Evolutionary conservation across 2,888 invertebrate genomes (phyloP).

Genomic region (Pachliopta kotzebuea): DNA sequence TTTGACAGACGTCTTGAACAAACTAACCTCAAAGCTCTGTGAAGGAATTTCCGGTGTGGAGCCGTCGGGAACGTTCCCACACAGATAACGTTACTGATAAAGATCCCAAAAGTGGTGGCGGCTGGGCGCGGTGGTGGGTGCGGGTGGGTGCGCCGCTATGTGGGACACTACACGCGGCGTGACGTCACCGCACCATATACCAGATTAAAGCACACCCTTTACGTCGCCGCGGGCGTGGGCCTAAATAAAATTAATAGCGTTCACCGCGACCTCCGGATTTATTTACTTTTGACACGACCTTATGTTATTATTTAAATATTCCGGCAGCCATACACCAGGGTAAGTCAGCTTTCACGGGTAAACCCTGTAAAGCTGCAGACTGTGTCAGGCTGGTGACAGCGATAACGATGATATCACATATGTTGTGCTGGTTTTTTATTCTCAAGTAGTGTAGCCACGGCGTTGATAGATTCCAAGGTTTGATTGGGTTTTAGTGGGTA

Average conservation of each 20-base stretch:
- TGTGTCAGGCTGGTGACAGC: too few relatives aligned
- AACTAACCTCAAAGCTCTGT: too few relatives aligned
- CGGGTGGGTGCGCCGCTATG: conserved; percentile 19
- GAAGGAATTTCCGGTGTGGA: not conserved
- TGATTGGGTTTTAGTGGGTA: too few relatives aligned
- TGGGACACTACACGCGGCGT: conserved; percentile 19
- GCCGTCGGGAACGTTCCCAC: conserved; percentile 23
- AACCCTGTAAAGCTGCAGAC: too few relatives aligned
- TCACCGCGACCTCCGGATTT: not conserved
- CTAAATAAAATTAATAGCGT: conserved; percentile 16
- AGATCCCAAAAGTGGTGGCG: not conserved
- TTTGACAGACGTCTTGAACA: too few relatives aligned
- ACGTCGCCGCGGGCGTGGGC: conserved; percentile 1
- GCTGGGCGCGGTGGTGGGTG: conserved; percentile 6
- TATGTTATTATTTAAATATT: too few relatives aligned
- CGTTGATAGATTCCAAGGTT: too few relatives aligned
- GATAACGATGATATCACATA: too few relatives aligned
- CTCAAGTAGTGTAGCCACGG: too few relatives aligned
- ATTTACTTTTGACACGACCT: not conserved
- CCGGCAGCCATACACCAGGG: too few relatives aligned
- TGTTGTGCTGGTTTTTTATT: too few relatives aligned
- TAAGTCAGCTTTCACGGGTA: too few relatives aligned
- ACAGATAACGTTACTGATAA: conserved; percentile 17
- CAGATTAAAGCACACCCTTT: conserved; percentile 22
- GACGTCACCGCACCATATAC: conserved; percentile 25